A percentile compares a stretch with the other conserved stretches of the same genome.
Conservation (phyloP, 2,888 invertebrate species). For the Harpalus rufipes region DNA sequence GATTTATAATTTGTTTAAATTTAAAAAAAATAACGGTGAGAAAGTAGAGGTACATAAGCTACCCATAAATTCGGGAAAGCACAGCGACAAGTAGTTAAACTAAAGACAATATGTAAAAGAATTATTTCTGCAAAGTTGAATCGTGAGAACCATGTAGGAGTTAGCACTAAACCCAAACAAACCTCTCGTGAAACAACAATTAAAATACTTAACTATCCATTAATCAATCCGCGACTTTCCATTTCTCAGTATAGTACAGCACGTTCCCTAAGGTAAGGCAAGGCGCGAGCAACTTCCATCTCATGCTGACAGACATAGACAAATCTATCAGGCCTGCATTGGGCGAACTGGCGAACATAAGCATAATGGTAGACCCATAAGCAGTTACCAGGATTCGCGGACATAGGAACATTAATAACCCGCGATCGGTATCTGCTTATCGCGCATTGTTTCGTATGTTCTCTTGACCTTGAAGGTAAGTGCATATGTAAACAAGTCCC, state of each 20-base stretch:
- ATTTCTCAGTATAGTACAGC: constrained; percentile 25
- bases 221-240: constrained; percentile 35
- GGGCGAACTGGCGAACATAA: constrained; percentile 4
- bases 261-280: neutral
- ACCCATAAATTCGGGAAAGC: neutral
- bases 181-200: constrained; percentile 20
- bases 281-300: constrained; percentile 8
- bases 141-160: constrained; percentile 25
- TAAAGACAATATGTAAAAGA: neutral
- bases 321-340: constrained; percentile 28
- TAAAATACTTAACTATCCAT: constrained; percentile 40
- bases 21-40: neutral
- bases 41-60: neutral
- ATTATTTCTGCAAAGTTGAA: constrained; percentile 5
- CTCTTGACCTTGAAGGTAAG: constrained; percentile 49
- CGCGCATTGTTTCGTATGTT: constrained; percentile 53
- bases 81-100: neutral
- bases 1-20: neutral
- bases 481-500: constrained; percentile 55
- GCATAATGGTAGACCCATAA: constrained; percentile 57
- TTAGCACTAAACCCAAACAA: constrained; percentile 15
- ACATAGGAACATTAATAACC: constrained; percentile 61
- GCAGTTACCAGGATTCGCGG: constrained; percentile 58
- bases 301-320: constrained; percentile 43
- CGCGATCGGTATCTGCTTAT: constrained; percentile 58